Evolutionary conservation across 2,888 invertebrate genomes (phyloP), one percentile per base, ranked within the genome.

Genomic region (Philereme transversata): DNA sequence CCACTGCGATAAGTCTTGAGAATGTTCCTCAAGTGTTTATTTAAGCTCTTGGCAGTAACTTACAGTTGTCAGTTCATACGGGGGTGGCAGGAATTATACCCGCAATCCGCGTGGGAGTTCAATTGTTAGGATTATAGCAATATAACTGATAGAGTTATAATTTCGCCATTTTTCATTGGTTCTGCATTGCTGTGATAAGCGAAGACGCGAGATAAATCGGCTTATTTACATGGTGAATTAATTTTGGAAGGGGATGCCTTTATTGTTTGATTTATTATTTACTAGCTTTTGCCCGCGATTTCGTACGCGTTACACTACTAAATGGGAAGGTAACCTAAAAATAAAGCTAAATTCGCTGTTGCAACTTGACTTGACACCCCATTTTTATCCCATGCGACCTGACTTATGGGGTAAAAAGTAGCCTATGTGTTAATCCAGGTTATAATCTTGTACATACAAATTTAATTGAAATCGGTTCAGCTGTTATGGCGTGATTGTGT

Each of bases 111-210:
- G 48, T 59, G 43, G 59, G 53, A 33, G 47, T 9, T 35, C 34
- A 44, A 38, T 53, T 59, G 38, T 49, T 33, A 36, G 41, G 47
- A 50, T 38, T 49, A 38, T 11, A 48, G 4, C 9, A 5, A 5
- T 6, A 35, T 35, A 38, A 5, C 50, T 56, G 38, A 56, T 56
- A 56, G 33, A 51, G 46, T 57, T 46, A 57, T 51, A 51, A 57
- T 58, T 52, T 52, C 36, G 22, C n/a, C 35, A 52, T 58, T 43
- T 47, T 49, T 36, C 49, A 49, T 36, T 36, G 4, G 49, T 34
- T 9, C 10, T 49, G 46, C 46, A 47, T 49, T 59, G 49, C 48
- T 22, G 7, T 51, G 58, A 52, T 59, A 59, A 57, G 46, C 48
- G 11, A n/a, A 44, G 43, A 48, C n/a, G 34, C 2, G 22, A 59